phyloP scores from a whole-genome alignment of 2,797 vertebrate genomes.

The Argentina silus region DNA sequence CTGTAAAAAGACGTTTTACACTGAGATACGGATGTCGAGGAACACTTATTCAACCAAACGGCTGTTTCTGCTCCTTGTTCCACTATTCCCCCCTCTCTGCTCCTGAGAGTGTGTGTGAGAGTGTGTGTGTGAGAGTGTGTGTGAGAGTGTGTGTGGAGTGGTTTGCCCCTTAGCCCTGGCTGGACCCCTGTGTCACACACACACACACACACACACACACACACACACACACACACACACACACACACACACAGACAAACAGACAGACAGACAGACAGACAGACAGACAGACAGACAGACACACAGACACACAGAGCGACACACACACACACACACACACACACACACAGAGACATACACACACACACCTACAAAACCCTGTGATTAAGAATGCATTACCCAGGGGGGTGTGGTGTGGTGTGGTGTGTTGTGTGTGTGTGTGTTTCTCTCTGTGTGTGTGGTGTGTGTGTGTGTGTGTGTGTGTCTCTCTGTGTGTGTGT shows the following conservation, averaged over 20 bases:
- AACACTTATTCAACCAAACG: background rate
- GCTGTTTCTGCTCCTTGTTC: background rate
- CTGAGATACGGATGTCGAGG: background rate
- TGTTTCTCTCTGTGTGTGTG: too few relatives aligned
- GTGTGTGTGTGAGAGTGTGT: background rate
- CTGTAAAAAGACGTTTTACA: background rate
- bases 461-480: too few relatives aligned
- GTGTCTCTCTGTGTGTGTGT: too few relatives aligned
- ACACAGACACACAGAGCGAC: too few relatives aligned
- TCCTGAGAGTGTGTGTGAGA: background rate
- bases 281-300: too few relatives aligned
- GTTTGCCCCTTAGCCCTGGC: background rate
- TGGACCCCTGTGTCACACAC: too few relatives aligned
- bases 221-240: too few relatives aligned
- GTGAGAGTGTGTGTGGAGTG: background rate
- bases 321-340: background rate
- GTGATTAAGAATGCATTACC: constrained; percentile 44
- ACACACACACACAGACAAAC: too few relatives aligned
- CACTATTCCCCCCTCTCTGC: background rate
- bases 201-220: too few relatives aligned
- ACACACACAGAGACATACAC: background rate
- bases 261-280: too few relatives aligned
- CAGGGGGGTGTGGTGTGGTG: constrained; percentile 28
- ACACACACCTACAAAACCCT: background rate
- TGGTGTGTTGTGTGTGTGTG: too few relatives aligned